Conservation (phyloP, 2,888 invertebrate species). For the Mechanitis messenoides region DNA sequence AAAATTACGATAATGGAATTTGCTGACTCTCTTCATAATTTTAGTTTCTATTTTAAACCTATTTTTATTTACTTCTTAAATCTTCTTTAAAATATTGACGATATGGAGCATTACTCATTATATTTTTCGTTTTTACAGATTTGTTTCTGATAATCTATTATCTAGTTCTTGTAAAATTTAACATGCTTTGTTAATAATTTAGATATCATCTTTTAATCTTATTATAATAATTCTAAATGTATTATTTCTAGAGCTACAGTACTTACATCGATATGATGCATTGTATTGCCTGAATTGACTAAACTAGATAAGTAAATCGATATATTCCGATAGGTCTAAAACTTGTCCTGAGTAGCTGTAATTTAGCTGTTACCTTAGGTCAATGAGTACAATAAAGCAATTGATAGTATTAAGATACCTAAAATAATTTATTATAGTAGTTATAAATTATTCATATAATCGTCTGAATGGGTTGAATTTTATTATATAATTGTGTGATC, state of each 20-base stretch:
- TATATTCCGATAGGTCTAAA: slow-evolving; percentile 15
- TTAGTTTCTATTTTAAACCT: too few species aligned
- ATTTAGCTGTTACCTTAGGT: slow-evolving; percentile 40
- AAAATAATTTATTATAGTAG: slow-evolving; percentile 47
- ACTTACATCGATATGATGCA: neutral
- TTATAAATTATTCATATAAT: slow-evolving; percentile 24
- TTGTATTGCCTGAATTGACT: slow-evolving; percentile 7
- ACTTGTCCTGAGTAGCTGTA: slow-evolving; percentile 20
- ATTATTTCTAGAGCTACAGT: neutral
- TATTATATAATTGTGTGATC: slow-evolving; percentile 9
- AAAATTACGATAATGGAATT: slow-evolving; percentile 14
- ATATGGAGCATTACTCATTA: neutral
- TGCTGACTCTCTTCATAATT: slow-evolving; percentile 3
- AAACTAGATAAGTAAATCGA: slow-evolving; percentile 13
- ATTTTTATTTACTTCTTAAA: neutral
- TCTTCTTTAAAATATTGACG: slow-evolving; percentile 2
- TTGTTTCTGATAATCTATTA: neutral
- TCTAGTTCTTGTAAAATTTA: slow-evolving; percentile 4
- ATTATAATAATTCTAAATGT: slow-evolving; percentile 1
- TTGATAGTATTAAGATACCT: slow-evolving; percentile 50
- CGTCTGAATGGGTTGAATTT: slow-evolving; percentile 22
- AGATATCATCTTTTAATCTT: neutral
- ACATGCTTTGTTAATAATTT: neutral
- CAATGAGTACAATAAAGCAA: slow-evolving; percentile 66
- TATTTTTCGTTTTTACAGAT: neutral